Percentiles rank a stretch among this genome's conserved stretches.
Evolutionary conservation across 1,140 invertebrate species (phyloP).

Genomic region (Monochamus saltuarius): DNA sequence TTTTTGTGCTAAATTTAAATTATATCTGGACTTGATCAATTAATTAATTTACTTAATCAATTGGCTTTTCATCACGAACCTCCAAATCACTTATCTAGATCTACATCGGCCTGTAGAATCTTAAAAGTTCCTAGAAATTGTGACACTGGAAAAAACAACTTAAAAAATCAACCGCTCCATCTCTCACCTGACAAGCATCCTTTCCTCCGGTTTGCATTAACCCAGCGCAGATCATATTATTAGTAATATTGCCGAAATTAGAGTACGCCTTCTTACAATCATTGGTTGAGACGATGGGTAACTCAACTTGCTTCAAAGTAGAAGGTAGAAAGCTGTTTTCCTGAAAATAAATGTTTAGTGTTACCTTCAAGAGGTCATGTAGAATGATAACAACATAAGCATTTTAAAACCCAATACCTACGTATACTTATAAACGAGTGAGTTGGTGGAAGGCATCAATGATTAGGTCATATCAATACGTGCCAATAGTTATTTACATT

Average conservation of each 20-base stretch:
- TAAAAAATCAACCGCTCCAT: neutral
- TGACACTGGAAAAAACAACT: neutral
- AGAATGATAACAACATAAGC: too few species aligned
- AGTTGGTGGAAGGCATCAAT: too few species aligned
- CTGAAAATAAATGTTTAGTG: too few species aligned
- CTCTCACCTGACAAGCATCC: neutral
- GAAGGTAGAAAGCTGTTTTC: too few species aligned
- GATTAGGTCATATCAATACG: too few species aligned
- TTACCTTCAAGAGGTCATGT: too few species aligned
- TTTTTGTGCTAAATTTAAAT: too few species aligned
- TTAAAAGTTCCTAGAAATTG: neutral
- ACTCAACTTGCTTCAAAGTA: neutral
- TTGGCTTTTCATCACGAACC: neutral
- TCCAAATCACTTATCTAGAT: neutral
- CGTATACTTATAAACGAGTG: too few species aligned
- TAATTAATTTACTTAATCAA: too few species aligned
- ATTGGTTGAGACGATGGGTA: neutral
- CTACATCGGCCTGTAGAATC: neutral
- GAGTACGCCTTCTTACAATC: neutral
- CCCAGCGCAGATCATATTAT: slow-evolving; percentile 1
- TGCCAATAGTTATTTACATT: too few species aligned
- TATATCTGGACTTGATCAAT: too few species aligned
- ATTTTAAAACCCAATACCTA: too few species aligned
- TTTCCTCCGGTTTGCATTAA: neutral
- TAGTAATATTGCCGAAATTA: neutral